Evolutionary conservation across 1,140 invertebrate species (phyloP).

Genomic region (Drosophila ohnishii): DNA sequence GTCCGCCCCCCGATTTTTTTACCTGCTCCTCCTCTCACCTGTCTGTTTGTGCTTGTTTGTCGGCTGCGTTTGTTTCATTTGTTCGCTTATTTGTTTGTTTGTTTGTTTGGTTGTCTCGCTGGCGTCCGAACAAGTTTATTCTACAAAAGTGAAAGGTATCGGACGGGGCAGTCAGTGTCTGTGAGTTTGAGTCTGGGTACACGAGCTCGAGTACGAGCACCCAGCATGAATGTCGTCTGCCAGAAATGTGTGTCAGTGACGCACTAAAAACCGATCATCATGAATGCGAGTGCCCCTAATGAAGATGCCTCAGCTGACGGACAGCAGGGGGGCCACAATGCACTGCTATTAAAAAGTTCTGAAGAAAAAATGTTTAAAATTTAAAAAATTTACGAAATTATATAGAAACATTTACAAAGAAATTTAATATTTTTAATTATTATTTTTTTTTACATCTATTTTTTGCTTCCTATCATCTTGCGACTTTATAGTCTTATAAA

Average conservation of each 20-base stretch:
- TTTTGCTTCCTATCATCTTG: too few species aligned
- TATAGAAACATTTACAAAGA: not conserved
- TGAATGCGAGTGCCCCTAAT: conserved; percentile 28
- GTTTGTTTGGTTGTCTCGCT: conserved; percentile 22
- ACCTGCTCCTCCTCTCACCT: conserved; percentile 6
- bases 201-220: not conserved
- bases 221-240: conserved; percentile 34
- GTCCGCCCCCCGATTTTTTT: conserved; percentile 21
- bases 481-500: too few species aligned
- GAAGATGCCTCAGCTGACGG: conserved; percentile 28
- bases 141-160: conserved; percentile 76
- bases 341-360: not conserved
- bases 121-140: conserved; percentile 74
- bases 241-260: conserved; percentile 70
- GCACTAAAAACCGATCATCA: conserved; percentile 60
- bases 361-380: not conserved
- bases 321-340: conserved; percentile 7
- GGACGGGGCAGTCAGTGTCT: conserved; percentile 31
- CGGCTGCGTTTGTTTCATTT: conserved; percentile 28
- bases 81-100: conserved; percentile 31
- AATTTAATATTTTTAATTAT: not conserved
- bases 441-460: too few species aligned
- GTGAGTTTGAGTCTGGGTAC: not conserved
- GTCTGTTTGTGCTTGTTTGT: conserved; percentile 41
- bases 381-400: not conserved